Evolutionary conservation across 2,888 invertebrate species (phyloP).

Genomic region (Spilosoma lubricipeda): DNA sequence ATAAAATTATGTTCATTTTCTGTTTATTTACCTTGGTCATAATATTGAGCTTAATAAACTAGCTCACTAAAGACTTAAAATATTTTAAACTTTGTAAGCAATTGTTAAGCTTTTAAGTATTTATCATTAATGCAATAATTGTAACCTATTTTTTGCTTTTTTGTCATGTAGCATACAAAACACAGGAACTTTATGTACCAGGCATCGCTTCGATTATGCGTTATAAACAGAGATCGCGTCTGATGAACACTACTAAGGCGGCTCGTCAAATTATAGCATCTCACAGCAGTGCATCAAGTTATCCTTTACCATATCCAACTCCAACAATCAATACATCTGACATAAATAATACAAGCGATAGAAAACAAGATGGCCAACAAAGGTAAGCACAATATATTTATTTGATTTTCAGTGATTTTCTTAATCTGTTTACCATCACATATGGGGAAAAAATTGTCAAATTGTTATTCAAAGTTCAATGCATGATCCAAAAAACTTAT

Average conservation of each 20-base stretch:
- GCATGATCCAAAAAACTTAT: not conserved
- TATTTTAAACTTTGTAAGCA: no score
- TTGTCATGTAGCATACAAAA: conserved; percentile 65
- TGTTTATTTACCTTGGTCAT: no score
- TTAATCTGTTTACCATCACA: no score
- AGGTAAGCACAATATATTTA: conserved; percentile 3
- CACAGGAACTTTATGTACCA: conserved; percentile 87
- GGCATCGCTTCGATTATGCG: conserved; percentile 87
- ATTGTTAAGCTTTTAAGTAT: no score
- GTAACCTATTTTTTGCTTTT: conserved; percentile 12
- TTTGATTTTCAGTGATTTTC: not conserved
- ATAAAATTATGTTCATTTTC: no score
- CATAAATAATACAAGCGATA: not conserved
- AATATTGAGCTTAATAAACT: no score
- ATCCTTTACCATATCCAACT: conserved; percentile 56
- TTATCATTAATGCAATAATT: no score
- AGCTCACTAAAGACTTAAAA: no score
- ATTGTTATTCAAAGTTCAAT: not conserved
- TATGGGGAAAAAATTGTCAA: not conserved
- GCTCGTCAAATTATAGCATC: conserved; percentile 87
- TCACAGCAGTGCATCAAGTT: conserved; percentile 76
- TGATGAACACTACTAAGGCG: conserved; percentile 88
- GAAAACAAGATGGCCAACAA: not conserved
- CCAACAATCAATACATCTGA: not conserved
- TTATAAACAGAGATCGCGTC: conserved; percentile 85